Base-by-base conservation (phyloP, 2,888 invertebrate genomes). In the Euclidia mi region DNA sequence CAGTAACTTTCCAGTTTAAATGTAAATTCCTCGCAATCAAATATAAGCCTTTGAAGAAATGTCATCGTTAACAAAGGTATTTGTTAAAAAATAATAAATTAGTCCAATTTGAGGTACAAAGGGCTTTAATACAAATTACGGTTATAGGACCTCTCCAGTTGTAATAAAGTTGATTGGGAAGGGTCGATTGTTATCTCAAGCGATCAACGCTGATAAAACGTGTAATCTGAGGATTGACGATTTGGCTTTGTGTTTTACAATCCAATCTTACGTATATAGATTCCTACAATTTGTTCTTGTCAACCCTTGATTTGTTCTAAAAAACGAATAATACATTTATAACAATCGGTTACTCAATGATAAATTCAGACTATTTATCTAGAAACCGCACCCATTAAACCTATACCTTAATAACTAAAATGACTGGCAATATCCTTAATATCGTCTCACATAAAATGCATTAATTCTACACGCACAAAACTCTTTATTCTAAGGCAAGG, bases 51-150 rank as follows among this genome's bases (percentile, higher is more conserved):
- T 44, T 10, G 18, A 32, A n/a, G 18, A 44, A 18, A 17, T 44
- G 9, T 11, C 11, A 11, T 2, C 18, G 12, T 25, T 12, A 29
- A 42, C 28, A 55, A 41, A 49, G 51, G 34, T 35, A 32, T 44
- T 51, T 42, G 51, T 56, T 25, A 43, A 31, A n/a, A 65, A 53
- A 43, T 56, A 55, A 61, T 56, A 35, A 46, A 56, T 45, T 46
- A 49, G 2, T 47, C 37, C 11, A 34, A 57, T 47, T n/a, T n/a
- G 11, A 6, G 18, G 9, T 51, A 40, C 43, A 43, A 50, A 17
- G 18, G 44, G 14, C 0, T 45, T 20, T 15, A 9, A 56, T 25
- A 59, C 51, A 32, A 49, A 48, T 28, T n/a, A 32, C 7, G n/a
- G 29, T 14, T 25, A 37, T 28, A 42, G n/a, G 38, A 25, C 18